Evolutionary conservation across 2,888 invertebrate species (phyloP), one percentile per base, ranked within the genome.

Genomic region (Cantharis rustica): DNA sequence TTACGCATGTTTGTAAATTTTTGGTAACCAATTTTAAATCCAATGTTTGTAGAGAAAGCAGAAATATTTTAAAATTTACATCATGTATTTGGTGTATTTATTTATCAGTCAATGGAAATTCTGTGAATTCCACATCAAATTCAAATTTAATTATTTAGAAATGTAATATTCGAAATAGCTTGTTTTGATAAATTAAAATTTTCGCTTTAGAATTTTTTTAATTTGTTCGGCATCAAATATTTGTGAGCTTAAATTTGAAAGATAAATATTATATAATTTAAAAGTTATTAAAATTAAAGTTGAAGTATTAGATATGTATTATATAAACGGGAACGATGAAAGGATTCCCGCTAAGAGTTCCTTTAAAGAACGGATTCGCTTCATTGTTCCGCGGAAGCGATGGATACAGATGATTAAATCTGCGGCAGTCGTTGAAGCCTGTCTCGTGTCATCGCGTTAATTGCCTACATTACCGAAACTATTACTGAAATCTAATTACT

Each of bases 401-500:
- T 77, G 81, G 76, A 77, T 78, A 75, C 79, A 75, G 81, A 82
- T 82, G 85, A 84, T 85, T 84, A 84, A 85, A 85, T 85, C 85
- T 84, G 82, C 82, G 82, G 80, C 79, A 84, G 83, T 83, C 81
- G 81, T 83, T 82, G 83, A 84, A 83, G 84, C 80, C 81, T 85
- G 85, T 85, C 85, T 84, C 84, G 84, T 85, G 85, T 86, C 86
- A 86, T 85, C 86, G 82, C 82, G 82, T 83, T 85, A 86, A 86
- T 86, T 86, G 85, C 84, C 85, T 81, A 84, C 86, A 85, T 86
- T 86, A 86, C 86, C 84, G 84, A 86, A 87, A 86, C 87, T 86
- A 86, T 87, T 87, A 86, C 85, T 79, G 85, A 86, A 87, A 87
- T 86, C 87, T 86, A 87, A 87, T 87, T 87, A 86, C 85, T 79